Evolutionary conservation across 2,888 invertebrate genomes (phyloP), one percentile per base, ranked within the genome.

Genomic region (Eledone cirrhosa): DNA sequence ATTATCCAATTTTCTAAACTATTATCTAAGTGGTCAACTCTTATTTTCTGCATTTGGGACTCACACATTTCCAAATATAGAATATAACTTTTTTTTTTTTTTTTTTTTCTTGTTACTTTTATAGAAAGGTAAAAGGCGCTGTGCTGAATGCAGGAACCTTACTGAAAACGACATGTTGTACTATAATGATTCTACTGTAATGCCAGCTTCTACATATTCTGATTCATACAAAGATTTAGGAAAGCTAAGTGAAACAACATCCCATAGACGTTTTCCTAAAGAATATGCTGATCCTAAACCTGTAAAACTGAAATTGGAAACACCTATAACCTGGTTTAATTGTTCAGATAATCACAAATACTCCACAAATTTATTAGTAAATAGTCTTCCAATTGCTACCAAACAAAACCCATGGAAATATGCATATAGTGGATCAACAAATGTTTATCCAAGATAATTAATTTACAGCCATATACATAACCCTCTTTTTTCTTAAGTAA

Each of bases 391-490:
- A 14, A 31, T 41, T 72, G 29, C n/a, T 4, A 22, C 41, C 41
- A 72, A 72, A 41, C 19, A 31, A 41, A 72, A 72, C 14, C 22
- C 33, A 72, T 72, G 72, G 72, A 72, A 72, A 33, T 41, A 31
- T 2, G 29, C 72, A 72, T 72, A 72, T 24, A 31, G 41, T 4
- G 8, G n/a, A 13, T 33, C 24, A 72, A n/a, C n/a, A 13, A 72
- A 72, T n/a, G 72, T 72, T 22, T 72, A 72, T 72, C 72, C 72
- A 22, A 72, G n/a, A 22, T 72, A 22, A 72, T 41, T 11, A 41
- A 0, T 41, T 41, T 41, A 41, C 41, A 41, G 5, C 41, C 41
- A 41, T 1, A 41, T 41, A 41, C 33, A 41, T 41, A 8, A 8
- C 11, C 11, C 41, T 41, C 41, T 41, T 11, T 11, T 41, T 41